Base-by-base conservation (phyloP, 2,888 invertebrate genomes). In the Euclidia mi region DNA sequence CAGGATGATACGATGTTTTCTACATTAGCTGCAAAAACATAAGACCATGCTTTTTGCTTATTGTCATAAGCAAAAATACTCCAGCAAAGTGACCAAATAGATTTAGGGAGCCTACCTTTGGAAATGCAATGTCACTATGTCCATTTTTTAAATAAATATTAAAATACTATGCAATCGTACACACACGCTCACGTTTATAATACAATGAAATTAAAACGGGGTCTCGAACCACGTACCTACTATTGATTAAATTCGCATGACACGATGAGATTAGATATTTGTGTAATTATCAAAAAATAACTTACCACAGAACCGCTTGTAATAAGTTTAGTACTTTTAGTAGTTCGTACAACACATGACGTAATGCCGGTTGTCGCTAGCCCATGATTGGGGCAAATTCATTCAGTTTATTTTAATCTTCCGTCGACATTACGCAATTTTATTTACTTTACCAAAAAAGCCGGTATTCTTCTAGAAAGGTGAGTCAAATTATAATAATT, bases 361-460 rank as follows among this genome's bases (percentile, higher is more conserved):
- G 69, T 71, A 70, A 60, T 18, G 15, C 37, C 38, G 15, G 44
- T 14, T 65, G 56, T 56, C 61, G 46, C 43, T 25, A 25, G 1
- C 4, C 65, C 55, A 69, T 75, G 73, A 76, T 56, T 52, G 14
- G 34, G 56, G 46, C 45, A 51, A 63, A 56, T 50, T 57, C 56
- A 10, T 55, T 29, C 35, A 34, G 28, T 43, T 60, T 58, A 51
- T 51, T 71, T 73, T n/a, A n/a, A 70, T 43, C 47, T 32, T 9
- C 28, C n/a, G 34, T 48, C 49, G 9, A 12, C 56, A 63, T 73
- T 73, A 65, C 71, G 76, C 76, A 79, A 81, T 76, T 25, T 65
- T 65, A 66, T 69, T 73, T 75, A 69, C 50, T 41, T 65, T 49
- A 47, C 6, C 57, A n/a, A 17, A 56, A 65, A 59, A 60, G 57